A percentile compares a stretch with the other conserved stretches of the same genome.
These are phyloP conservation scores for Teleogryllus occipitalis DNA, from an alignment of 1,140 invertebrate genomes.

Conservation along the genomic window DNA sequence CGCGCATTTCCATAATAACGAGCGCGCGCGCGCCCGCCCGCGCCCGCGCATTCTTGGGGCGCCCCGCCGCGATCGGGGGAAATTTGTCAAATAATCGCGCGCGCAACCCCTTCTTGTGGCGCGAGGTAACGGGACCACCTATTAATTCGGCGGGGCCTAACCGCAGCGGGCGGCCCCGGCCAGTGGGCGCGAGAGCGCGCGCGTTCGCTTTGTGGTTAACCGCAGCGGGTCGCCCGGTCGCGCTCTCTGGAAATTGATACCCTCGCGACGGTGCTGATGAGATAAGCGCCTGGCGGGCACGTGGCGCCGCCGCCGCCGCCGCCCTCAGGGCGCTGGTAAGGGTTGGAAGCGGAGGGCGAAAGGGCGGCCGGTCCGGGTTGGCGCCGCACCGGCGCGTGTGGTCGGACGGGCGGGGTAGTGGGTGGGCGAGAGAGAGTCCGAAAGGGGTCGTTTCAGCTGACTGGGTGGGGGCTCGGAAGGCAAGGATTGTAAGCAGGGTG, in stretches of 20 bases:
- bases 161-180: too few species aligned
- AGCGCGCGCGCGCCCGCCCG: too few species aligned
- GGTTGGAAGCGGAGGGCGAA: not conserved
- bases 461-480: too few species aligned
- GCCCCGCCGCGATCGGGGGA: too few species aligned
- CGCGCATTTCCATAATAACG: too few species aligned
- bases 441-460: too few species aligned
- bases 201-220: not conserved
- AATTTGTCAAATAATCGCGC: not conserved
- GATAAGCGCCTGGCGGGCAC: not conserved
- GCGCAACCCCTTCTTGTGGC: not conserved
- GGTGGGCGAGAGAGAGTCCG: too few species aligned
- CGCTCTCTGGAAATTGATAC: not conserved
- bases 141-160: not conserved
- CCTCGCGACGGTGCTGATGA: not conserved
- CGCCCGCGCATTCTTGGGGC: too few species aligned
- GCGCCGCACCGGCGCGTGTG: too few species aligned
- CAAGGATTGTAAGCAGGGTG: too few species aligned
- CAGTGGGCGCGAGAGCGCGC: not conserved
- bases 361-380: too few species aligned
- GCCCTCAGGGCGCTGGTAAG: not conserved
- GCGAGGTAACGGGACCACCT: not conserved
- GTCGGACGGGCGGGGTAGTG: too few species aligned
- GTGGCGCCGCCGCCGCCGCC: not conserved
- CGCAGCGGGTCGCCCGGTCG: not conserved